Percentiles rank a stretch among this genome's conserved stretches.
These are phyloP conservation scores for Eristalis arbustorum DNA, from an alignment of 2,888 invertebrate species.

Conservation along the genomic window DNA sequence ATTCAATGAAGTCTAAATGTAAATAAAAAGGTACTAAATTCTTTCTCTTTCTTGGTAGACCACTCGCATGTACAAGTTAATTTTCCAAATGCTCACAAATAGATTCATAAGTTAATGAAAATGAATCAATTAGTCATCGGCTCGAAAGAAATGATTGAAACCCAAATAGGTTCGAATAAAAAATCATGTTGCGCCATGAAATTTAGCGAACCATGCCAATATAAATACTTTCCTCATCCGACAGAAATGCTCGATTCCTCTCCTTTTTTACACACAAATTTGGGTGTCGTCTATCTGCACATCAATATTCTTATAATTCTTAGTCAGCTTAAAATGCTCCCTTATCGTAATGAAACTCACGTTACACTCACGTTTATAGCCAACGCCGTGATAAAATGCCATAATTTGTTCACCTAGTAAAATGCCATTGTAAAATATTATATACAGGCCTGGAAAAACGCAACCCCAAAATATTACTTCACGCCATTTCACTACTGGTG, in stretches of 20 bases:
- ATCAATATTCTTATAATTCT: not conserved
- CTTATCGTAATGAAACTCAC: not conserved
- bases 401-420: conserved; percentile 38
- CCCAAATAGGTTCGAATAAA: not conserved
- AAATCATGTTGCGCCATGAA: not conserved
- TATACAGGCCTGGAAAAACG: conserved; percentile 2
- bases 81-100: too few relatives aligned
- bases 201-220: not conserved
- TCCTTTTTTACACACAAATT: not conserved
- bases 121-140: not conserved
- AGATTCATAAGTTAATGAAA: not conserved
- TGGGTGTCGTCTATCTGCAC: not conserved
- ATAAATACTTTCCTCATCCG: not conserved
- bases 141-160: not conserved
- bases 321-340: not conserved
- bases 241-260: not conserved
- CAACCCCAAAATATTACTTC: conserved; percentile 17
- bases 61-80: too few relatives aligned
- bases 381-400: conserved; percentile 21
- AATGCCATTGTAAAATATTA: conserved; percentile 9
- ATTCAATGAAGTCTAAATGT: too few relatives aligned
- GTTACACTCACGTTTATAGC: conserved; percentile 12
- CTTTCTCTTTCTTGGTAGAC: too few relatives aligned
- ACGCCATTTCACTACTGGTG: conserved; percentile 22
- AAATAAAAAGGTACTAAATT: too few relatives aligned